Base-by-base conservation (phyloP, 2,888 invertebrate species). In the Chymomyza amoena region DNA sequence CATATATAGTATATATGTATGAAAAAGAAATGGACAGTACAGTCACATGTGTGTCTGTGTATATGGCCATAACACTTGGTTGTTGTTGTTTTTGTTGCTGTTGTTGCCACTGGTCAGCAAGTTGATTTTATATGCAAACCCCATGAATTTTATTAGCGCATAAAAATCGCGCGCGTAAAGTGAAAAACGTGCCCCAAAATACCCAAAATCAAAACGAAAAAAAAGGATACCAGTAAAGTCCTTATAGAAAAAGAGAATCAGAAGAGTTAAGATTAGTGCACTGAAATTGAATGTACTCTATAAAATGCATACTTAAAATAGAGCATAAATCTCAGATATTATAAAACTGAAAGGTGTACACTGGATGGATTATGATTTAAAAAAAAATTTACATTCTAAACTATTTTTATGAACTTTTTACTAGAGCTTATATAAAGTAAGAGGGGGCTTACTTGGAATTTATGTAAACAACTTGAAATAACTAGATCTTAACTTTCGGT, bases 101-200 rank as follows among this genome's bases (percentile, higher is more conserved):
- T 59, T 32, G n/a, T 28, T 59, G 20, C 28, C 28, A 28, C 1
- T 61, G 45, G 36, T 62, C 36, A 61, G 32, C 74, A 77, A 76
- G 75, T 70, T 78, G 78, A 72, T 78, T 78, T 79, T 79, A 76
- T 76, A 75, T 75, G 68, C 72, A 75, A 69, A 61, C 70, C 77
- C 79, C 71, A 76, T 81, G 78, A 80, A 81, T 81, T 81, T 81
- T 81, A 81, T 81, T 78, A 79, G 77, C 73, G 50, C 72, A 81
- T 81, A 81, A 81, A 81, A 79, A 72, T 54, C 45, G 69, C 61
- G 63, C 60, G 62, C 61, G 62, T 39, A 28, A 71, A 72, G 56
- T 64, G 52, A 25, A 66, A 62, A 61, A 61, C 28, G 59, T 50
- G 64, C 25, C 56, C 15, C 50, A 64, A 64, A 52, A 66, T 61